A percentile compares a stretch with the other conserved stretches of the same genome.
These are phyloP conservation scores for Aporophyla nigra DNA, from an alignment of 2,888 invertebrate genomes.

Conservation along the genomic window DNA sequence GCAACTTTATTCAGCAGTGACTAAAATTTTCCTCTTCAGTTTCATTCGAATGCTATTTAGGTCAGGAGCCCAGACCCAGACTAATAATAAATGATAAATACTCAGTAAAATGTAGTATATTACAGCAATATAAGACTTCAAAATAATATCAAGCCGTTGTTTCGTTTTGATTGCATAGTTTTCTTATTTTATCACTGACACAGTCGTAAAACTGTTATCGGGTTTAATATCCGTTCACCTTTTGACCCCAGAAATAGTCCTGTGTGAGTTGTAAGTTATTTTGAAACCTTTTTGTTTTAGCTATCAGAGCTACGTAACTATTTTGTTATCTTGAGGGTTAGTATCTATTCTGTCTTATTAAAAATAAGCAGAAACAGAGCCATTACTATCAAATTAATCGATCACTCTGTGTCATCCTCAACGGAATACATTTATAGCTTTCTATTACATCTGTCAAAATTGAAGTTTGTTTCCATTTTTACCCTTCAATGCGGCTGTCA, in stretches of 20 bases:
- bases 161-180: conserved; percentile 64
- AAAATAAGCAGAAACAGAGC: background rate
- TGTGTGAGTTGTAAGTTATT: conserved; percentile 49
- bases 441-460: background rate
- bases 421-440: conserved; percentile 1
- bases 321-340: conserved; percentile 6
- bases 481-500: background rate
- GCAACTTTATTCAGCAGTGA: conserved; percentile 11
- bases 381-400: background rate
- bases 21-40: conserved; percentile 53
- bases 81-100: conserved; percentile 56
- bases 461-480: background rate
- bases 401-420: background rate
- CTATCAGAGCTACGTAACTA: background rate
- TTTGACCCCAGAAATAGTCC: conserved; percentile 69
- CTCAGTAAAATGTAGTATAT: conserved; percentile 18
- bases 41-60: conserved; percentile 59
- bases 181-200: conserved; percentile 69
- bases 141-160: conserved; percentile 33
- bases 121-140: conserved; percentile 20
- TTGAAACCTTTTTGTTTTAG: conserved; percentile 35
- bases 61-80: conserved; percentile 43
- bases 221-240: conserved; percentile 77
- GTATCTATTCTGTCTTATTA: background rate
- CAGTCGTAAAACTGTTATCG: conserved; percentile 77